Evolutionary conservation across 2,888 invertebrate genomes (phyloP).

Genomic region (Amphipoea oculea): DNA sequence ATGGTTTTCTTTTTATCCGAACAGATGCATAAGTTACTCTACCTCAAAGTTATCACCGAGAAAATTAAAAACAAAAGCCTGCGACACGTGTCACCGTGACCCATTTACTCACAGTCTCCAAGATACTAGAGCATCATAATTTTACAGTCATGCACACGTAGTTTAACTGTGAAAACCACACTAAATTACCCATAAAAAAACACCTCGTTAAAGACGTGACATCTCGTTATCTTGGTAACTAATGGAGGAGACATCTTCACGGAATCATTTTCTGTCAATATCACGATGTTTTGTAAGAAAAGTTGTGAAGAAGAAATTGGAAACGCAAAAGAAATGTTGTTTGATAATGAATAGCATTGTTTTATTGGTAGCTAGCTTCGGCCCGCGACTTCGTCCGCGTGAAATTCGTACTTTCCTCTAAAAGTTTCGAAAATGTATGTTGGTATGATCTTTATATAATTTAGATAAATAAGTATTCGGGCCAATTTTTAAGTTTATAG

Average conservation of each 20-base stretch:
- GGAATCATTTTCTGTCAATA: conserved; percentile 20
- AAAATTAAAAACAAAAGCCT: conserved; percentile 24
- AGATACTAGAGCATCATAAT: conserved; percentile 58
- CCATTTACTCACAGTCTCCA: conserved; percentile 40
- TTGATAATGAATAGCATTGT: background rate
- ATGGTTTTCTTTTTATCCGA: background rate
- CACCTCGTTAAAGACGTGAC: conserved; percentile 34
- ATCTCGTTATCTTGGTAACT: conserved; percentile 56
- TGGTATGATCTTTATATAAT: too few species aligned
- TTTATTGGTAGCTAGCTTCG: background rate
- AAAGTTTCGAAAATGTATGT: too few species aligned
- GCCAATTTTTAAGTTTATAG: too few species aligned
- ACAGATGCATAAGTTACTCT: background rate
- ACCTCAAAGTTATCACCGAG: background rate
- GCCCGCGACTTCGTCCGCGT: too few species aligned
- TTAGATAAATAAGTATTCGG: too few species aligned
- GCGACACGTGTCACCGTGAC: conserved; percentile 43
- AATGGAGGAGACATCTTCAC: conserved; percentile 16
- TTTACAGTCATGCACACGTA: conserved; percentile 72
- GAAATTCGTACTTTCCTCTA: too few species aligned
- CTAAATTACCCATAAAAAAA: conserved; percentile 63
- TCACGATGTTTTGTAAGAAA: background rate
- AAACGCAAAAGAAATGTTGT: background rate
- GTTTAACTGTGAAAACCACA: conserved; percentile 49
- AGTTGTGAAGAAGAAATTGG: background rate